Evolutionary conservation across 2,113 vertebrate species (phyloP).

Genomic region (Pluvialis apricaria): DNA sequence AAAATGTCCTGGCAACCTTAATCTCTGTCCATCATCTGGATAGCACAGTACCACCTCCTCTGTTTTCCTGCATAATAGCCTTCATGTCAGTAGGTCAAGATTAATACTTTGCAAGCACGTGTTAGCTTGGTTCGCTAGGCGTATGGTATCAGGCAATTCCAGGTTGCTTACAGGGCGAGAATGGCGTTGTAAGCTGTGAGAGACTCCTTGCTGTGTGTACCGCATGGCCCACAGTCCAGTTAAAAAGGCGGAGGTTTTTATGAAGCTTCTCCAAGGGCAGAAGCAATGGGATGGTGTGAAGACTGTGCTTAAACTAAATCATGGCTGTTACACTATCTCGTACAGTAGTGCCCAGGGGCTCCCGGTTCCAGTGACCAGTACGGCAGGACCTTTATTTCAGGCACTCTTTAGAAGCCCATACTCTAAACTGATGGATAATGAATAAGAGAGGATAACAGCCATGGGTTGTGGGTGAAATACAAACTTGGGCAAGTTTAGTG

Average conservation of each 20-base stretch:
- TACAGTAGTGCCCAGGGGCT: neutral
- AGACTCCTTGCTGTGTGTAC: neutral
- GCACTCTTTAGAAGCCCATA: neutral
- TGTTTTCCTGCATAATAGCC: neutral
- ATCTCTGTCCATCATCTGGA: neutral
- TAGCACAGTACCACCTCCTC: neutral
- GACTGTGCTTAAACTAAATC: neutral
- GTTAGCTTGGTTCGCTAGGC: neutral
- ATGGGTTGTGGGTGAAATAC: neutral
- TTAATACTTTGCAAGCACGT: neutral
- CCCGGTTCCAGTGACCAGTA: neutral
- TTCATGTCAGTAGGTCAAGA: neutral
- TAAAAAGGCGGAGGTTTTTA: neutral
- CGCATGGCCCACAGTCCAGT: rapidly evolving
- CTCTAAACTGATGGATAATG: neutral
- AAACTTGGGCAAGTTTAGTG: neutral
- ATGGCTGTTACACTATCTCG: neutral
- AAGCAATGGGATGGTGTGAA: neutral
- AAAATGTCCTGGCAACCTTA: neutral
- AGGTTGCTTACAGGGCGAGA: neutral
- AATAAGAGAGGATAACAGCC: neutral
- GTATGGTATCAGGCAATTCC: neutral
- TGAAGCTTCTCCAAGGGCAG: neutral
- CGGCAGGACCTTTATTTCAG: neutral
- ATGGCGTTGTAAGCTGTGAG: neutral